phyloP scores from a whole-genome alignment of 2,113 vertebrate genomes.

The Elgaria multicarinata region DNA sequence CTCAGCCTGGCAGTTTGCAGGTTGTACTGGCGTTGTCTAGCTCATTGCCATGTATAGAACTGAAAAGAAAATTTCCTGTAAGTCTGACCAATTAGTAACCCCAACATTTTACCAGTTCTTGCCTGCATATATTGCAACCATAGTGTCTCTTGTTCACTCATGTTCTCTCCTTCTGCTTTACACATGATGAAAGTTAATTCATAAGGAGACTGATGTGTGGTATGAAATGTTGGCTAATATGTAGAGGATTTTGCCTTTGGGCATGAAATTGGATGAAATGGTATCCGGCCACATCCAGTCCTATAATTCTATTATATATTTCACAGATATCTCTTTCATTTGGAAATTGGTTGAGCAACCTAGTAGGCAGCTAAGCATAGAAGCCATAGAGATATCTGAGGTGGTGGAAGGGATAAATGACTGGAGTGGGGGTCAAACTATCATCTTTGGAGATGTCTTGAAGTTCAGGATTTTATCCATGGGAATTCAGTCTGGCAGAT shows the following conservation, averaged over 20 bases:
- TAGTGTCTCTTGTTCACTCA: background rate
- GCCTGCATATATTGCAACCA: background rate
- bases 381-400: background rate
- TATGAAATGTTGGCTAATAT: constrained; percentile 13
- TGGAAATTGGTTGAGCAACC: background rate
- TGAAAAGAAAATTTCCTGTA: background rate
- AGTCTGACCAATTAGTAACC: background rate
- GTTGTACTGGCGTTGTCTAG: background rate
- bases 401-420: background rate
- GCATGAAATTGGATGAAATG: constrained; percentile 43
- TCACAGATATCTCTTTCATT: constrained; percentile 13
- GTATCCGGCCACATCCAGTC: constrained; percentile 16
- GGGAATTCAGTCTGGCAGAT: background rate
- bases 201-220: background rate
- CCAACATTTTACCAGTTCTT: background rate
- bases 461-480: background rate
- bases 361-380: constrained; percentile 8
- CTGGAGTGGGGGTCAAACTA: background rate
- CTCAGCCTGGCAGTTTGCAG: background rate
- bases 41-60: background rate
- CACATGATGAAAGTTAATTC: background rate
- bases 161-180: background rate
- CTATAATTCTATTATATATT: constrained; percentile 37
- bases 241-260: background rate
- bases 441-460: background rate